Evolutionary conservation across 2,797 vertebrate species (phyloP).

Genomic region (Triplophysa bombifrons): DNA sequence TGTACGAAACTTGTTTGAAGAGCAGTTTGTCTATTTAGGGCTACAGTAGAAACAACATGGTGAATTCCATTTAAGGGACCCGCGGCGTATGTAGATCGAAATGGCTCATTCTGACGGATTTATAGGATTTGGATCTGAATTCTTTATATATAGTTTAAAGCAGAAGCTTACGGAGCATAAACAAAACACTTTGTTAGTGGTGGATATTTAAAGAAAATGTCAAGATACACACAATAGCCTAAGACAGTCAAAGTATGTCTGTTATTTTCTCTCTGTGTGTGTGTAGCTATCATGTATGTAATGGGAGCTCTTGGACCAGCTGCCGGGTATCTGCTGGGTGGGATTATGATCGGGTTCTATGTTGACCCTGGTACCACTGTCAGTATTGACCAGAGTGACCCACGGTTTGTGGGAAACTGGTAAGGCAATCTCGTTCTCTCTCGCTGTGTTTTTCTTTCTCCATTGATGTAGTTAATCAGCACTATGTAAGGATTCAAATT

Average conservation of each 20-base stretch:
- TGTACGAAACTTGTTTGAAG: no score
- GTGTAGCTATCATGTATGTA: conserved; percentile 96
- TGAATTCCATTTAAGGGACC: no score
- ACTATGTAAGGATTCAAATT: neutral
- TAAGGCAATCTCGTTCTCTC: conserved; percentile 60
- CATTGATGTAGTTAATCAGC: neutral
- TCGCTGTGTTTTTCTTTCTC: neutral
- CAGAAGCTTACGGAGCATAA: no score
- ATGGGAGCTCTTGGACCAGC: conserved; percentile 98
- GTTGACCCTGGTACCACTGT: conserved; percentile 89
- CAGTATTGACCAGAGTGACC: conserved; percentile 92
- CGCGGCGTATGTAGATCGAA: no score
- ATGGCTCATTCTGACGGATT: no score
- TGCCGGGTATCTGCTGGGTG: conserved; percentile 93
- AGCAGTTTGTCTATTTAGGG: no score
- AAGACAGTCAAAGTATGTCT: neutral
- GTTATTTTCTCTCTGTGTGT: conserved; percentile 40
- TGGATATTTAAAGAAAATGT: neutral
- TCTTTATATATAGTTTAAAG: no score
- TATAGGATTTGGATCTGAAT: no score
- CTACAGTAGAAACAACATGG: no score
- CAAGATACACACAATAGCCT: neutral
- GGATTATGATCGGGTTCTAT: conserved; percentile 96
- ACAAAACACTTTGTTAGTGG: neutral
- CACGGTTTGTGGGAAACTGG: conserved; percentile 98